Evolutionary conservation across 2,888 invertebrate species (phyloP).

Genomic region (Trichopoda pennipes): DNA sequence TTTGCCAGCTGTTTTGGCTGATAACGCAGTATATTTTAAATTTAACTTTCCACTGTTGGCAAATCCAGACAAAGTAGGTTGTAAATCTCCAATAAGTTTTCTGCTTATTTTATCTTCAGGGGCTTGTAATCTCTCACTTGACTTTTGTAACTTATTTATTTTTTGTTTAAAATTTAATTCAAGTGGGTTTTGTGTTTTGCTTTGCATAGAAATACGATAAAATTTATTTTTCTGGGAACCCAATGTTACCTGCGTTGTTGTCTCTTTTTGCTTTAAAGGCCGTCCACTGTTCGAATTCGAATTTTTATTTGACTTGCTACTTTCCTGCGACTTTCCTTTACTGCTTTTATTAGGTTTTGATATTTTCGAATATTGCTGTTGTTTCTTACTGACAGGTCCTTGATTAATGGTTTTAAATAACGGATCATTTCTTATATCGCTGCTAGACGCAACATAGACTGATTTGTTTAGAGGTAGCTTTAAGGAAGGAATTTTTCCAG

Average conservation of each 20-base stretch:
- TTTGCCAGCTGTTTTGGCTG: conserved; percentile 75
- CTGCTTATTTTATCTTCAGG: conserved; percentile 73
- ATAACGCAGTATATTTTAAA: conserved; percentile 23
- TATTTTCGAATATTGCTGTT: conserved; percentile 67
- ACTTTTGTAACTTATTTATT: conserved; percentile 62
- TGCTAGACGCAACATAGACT: conserved; percentile 70
- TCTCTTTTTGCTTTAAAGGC: conserved; percentile 71
- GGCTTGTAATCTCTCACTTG: conserved; percentile 71
- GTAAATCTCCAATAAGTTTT: conserved; percentile 75
- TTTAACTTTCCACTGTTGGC: conserved; percentile 31
- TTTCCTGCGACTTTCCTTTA: conserved; percentile 70
- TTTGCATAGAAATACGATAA: conserved; percentile 78
- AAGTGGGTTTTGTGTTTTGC: conserved; percentile 37
- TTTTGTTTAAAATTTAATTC: conserved; percentile 69
- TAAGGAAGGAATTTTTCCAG: conserved; percentile 67
- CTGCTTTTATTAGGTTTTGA: conserved; percentile 67
- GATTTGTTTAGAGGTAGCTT: conserved; percentile 75
- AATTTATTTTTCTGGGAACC: conserved; percentile 77
- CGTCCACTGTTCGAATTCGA: conserved; percentile 64
- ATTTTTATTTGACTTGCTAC: conserved; percentile 68
- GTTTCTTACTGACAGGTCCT: conserved; percentile 31
- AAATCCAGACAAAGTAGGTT: conserved; percentile 18
- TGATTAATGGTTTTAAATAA: conserved; percentile 64
- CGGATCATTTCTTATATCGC: conserved; percentile 71
- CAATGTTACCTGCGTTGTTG: conserved; percentile 54